Base-by-base conservation (phyloP, 2,888 invertebrate species). In the Drosophila lacicola region DNA sequence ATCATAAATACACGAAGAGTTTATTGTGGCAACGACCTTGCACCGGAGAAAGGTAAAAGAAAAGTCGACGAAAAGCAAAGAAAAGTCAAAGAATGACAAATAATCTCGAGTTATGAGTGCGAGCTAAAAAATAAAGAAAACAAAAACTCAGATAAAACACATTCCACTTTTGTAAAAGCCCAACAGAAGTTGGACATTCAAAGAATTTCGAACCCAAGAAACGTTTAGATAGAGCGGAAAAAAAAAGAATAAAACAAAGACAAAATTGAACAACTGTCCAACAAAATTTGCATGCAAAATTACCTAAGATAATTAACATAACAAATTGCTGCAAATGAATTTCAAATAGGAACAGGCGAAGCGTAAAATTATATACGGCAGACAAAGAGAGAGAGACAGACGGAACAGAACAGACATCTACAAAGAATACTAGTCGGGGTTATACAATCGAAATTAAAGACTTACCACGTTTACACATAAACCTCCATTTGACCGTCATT, bases 11-110 rank as follows among this genome's bases (percentile, higher is more conserved):
- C 41, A 76, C 57, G 56, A 45, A 25, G 37, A 36, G 50, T 57
- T 57, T 57, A 56, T 57, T 72, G 72, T 69, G 71, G 50, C 54
- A 75, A 63, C 73, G 78, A 63, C 74, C 74, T 74, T 74, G 74
- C 57, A 6, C 11, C 5, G 19, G 60, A 50, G 42, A 55, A 49
- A 64, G 65, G 60, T 68, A 41, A 67, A 50, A 61, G 68, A 41
- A 74, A 74, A 53, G 44, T 44, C 42, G 29, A 62, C 39, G 53
- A 25, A 68, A 49, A 34, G 39, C 37, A 9, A 11, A 13, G 13
- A 17, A 56, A 50, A 56, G 19, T 33, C 34, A 11, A 29, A 53
- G 49, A 47, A 57, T 50, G 37, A n/a, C 13, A 13, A 53, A 29
- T 29, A 29, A 29, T 29, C 29, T 17, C 25, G 39, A 64, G 41